These are phyloP conservation scores for Grammomys dolichurus DNA, from an alignment of 2,113 vertebrate species.

Conservation along the genomic window DNA sequence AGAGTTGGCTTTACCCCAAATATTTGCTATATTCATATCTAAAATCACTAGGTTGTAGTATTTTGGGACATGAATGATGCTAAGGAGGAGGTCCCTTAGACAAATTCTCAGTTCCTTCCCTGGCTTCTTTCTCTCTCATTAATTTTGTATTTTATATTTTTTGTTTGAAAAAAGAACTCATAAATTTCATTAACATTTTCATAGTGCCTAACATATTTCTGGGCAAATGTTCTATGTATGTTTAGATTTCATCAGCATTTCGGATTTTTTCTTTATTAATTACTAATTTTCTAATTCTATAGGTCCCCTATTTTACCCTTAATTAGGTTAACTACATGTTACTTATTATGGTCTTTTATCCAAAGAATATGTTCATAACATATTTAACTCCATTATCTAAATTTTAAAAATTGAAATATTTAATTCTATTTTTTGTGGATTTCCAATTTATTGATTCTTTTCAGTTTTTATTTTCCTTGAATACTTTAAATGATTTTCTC, in stretches of 20 bases:
- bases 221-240: not conserved
- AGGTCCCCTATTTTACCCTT: not conserved
- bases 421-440: constrained; percentile 44
- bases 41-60: not conserved
- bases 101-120: not conserved
- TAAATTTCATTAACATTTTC: constrained; percentile 4
- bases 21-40: constrained; percentile 5
- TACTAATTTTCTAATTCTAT: constrained; percentile 55
- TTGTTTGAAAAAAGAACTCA: constrained; percentile 15
- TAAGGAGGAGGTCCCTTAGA: not conserved
- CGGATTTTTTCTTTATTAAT: constrained; percentile 48
- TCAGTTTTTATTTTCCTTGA: constrained; percentile 21
- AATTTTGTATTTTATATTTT: constrained; percentile 51
- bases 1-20: not conserved
- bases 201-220: constrained; percentile 9
- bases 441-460: not conserved
- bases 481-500: not conserved
- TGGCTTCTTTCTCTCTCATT: not conserved
- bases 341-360: not conserved
- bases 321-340: constrained; percentile 27
- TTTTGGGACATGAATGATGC: not conserved
- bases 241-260: constrained; percentile 19
- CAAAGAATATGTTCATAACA: constrained; percentile 26
- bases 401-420: constrained; percentile 25
- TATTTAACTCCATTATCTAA: constrained; percentile 29